Evolutionary conservation across 2,888 invertebrate genomes (phyloP).

Genomic region (Rhagium mordax): DNA sequence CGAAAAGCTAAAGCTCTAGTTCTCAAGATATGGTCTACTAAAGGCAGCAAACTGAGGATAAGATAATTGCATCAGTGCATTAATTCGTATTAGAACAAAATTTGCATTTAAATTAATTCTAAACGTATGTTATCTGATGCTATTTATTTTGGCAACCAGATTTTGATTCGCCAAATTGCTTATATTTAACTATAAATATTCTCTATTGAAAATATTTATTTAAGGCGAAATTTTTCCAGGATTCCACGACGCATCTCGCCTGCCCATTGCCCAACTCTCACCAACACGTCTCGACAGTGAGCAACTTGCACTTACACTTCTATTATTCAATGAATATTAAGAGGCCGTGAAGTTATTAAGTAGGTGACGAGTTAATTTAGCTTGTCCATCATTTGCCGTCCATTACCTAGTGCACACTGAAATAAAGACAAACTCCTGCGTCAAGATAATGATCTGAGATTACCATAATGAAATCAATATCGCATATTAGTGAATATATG

Average conservation of each 20-base stretch:
- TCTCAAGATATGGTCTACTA: background rate
- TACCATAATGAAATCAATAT: constrained; percentile 70
- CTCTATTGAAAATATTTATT: no score
- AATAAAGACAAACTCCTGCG: constrained; percentile 67
- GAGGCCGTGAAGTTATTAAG: constrained; percentile 46
- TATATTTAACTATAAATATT: no score
- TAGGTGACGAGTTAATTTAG: constrained; percentile 56
- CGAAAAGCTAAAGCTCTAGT: background rate
- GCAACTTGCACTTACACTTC: constrained; percentile 35
- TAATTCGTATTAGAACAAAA: no score
- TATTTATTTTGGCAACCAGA: no score
- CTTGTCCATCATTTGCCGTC: constrained; percentile 48
- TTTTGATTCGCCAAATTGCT: no score
- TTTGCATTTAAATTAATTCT: no score
- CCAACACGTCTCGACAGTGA: no score
- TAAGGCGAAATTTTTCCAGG: no score
- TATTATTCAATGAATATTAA: constrained; percentile 42
- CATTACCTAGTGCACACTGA: constrained; percentile 52
- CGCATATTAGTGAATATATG: constrained; percentile 69
- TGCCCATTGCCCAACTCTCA: no score
- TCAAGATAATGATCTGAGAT: constrained; percentile 68
- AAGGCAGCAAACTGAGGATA: background rate
- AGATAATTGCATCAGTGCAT: background rate
- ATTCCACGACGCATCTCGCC: no score
- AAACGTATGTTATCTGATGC: no score